A percentile compares a stretch with the other conserved stretches of the same genome.
Evolutionary conservation across 35 echinoderm and acorn worm genomes (phyloP).

Genomic region (Hemicentrotus pulcherrimus): DNA sequence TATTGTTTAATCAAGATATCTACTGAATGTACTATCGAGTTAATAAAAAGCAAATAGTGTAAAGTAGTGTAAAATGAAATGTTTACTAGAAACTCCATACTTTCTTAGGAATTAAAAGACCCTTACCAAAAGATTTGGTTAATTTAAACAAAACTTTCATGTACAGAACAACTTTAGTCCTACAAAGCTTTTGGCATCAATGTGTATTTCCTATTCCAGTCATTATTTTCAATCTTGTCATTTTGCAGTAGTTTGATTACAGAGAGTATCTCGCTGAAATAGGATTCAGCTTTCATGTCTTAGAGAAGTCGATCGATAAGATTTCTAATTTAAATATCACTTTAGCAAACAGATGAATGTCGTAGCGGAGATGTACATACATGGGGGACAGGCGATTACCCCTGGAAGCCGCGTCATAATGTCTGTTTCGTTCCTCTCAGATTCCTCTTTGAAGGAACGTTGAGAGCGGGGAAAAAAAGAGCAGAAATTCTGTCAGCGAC

Average conservation of each 20-base stretch:
- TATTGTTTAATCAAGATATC: no score
- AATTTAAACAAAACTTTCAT: no score
- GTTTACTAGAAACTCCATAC: no score
- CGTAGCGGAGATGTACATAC: background rate
- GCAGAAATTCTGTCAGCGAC: conserved; percentile 19
- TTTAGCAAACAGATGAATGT: background rate
- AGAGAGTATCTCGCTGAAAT: background rate
- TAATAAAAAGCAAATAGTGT: no score
- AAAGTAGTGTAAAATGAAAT: no score
- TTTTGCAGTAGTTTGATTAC: background rate
- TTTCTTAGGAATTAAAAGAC: no score
- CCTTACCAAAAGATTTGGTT: no score
- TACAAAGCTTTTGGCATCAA: background rate
- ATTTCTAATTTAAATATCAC: background rate
- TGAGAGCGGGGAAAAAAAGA: background rate
- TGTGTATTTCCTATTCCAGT: background rate
- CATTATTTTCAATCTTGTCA: background rate
- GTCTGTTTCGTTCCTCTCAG: background rate
- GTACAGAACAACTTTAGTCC: background rate
- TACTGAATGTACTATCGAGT: no score
- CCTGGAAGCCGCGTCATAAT: background rate
- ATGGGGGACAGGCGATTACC: background rate
- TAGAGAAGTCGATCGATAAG: background rate
- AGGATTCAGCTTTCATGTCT: background rate
- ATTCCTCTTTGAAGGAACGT: background rate